phyloP scores from a whole-genome alignment of 2,113 vertebrate genomes.

The Nesoenas mayeri region DNA sequence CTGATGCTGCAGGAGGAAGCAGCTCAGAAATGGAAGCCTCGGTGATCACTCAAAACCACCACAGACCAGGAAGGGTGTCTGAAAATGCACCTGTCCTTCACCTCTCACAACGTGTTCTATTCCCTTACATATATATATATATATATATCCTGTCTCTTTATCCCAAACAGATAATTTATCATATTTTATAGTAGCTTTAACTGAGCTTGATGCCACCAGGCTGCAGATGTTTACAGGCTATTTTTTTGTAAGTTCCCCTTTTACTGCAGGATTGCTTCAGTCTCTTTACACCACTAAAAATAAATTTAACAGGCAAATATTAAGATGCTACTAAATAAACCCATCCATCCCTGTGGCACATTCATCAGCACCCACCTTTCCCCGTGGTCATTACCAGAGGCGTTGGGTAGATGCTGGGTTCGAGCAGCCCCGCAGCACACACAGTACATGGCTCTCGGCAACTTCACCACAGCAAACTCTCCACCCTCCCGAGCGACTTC shows the following conservation, averaged over 20 bases:
- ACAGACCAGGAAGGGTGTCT: neutral
- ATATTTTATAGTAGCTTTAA: neutral
- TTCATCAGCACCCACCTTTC: slow-evolving; percentile 80
- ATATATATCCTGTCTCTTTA: neutral
- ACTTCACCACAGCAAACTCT: slow-evolving; percentile 42
- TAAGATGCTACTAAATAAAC: neutral
- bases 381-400: slow-evolving; percentile 82
- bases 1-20: neutral
- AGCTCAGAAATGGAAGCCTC: neutral
- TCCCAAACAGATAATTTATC: neutral
- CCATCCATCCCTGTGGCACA: neutral
- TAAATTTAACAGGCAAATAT: neutral
- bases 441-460: slow-evolving; percentile 11
- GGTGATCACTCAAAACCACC: neutral
- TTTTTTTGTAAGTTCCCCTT: neutral
- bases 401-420: slow-evolving; percentile 8
- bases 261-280: neutral
- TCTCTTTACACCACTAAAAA: neutral
- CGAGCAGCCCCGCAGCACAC: slow-evolving; percentile 30
- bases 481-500: slow-evolving; percentile 55
- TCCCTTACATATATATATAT: neutral
- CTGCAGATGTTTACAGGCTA: neutral
- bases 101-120: neutral
- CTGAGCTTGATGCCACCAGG: neutral
- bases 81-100: neutral